Evolutionary conservation across 2,888 invertebrate genomes (phyloP), one percentile per base, ranked within the genome.

Genomic region (Maniola hyperantus): DNA sequence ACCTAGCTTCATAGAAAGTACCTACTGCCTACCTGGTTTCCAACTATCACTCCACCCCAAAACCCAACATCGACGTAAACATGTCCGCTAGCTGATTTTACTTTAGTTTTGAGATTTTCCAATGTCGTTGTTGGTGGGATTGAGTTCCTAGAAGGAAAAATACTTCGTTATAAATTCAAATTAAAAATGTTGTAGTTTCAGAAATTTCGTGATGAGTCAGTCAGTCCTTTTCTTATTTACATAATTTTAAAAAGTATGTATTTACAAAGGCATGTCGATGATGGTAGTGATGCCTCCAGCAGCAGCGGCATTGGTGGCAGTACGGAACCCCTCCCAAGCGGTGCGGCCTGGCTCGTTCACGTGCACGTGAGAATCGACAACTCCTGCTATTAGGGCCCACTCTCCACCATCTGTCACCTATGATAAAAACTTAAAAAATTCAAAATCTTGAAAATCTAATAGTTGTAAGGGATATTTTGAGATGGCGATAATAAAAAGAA

Each of bases 21-120:
- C n/a, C n/a, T n/a, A n/a, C n/a, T 5, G 7, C 18, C 76, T 80
- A 94, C 94, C 80, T 93, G 84, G 82, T 96, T 96, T 67, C 93
- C 94, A 0, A 95, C 95, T 58, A 96, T 92, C 0, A 96, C 93
- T n/a, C 96, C 96, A n/a, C 96, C 96, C 96, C 96, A 96, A 83
- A 96, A 96, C 4, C 94, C 96, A 54, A 96, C 94, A 79, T 96
- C 96, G 0, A 96, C 94, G 73, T 91, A 95, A 33, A 94, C 88
- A 73, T 94, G 93, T 1, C 92, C 93, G 48, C 88, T 82, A 0
- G 96, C 95, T 2, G 93, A 91, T 11, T 83, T 75, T 2, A 94
- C 90, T 84, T 96, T 96, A 0, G 84, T 87, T 76, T 93, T 90
- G 7, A 96, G 88, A 76, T 94, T 94, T 36, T 92, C 87, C 26